Evolutionary conservation across 2,113 vertebrate species (phyloP).

Genomic region (Petrocephalus microphthalmus): DNA sequence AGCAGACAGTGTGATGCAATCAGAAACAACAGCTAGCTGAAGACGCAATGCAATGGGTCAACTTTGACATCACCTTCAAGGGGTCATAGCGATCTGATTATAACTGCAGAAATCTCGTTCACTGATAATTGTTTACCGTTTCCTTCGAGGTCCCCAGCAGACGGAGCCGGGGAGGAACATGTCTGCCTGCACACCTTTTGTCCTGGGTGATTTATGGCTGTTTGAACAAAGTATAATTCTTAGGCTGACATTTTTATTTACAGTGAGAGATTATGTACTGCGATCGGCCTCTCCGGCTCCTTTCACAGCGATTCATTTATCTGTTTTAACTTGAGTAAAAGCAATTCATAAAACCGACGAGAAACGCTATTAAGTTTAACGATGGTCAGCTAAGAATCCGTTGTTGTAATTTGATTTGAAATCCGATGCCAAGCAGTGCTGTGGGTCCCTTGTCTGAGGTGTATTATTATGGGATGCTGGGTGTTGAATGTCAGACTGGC

Average conservation of each 20-base stretch:
- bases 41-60: neutral
- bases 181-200: neutral
- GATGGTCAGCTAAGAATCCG: neutral
- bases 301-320: conserved; percentile 1
- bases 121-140: neutral
- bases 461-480: conserved; percentile 4
- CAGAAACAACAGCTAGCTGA: neutral
- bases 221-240: conserved; percentile 1
- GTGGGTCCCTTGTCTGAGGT: neutral
- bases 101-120: neutral
- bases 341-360: conserved; percentile 16
- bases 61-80: neutral
- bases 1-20: neutral
- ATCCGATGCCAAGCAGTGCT: neutral
- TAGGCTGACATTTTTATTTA: conserved; percentile 10
- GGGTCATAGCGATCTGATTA: neutral
- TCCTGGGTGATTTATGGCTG: neutral
- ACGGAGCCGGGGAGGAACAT: neutral
- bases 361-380: conserved; percentile 14
- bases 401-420: neutral
- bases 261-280: neutral
- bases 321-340: conserved; percentile 7
- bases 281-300: neutral
- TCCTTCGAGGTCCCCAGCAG: neutral
- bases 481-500: conserved; percentile 16